Evolutionary conservation across 53 echinoderm and acorn worm species (phyloP), one percentile per base, ranked within the genome.

Genomic region (Apostichopus leukothele): DNA sequence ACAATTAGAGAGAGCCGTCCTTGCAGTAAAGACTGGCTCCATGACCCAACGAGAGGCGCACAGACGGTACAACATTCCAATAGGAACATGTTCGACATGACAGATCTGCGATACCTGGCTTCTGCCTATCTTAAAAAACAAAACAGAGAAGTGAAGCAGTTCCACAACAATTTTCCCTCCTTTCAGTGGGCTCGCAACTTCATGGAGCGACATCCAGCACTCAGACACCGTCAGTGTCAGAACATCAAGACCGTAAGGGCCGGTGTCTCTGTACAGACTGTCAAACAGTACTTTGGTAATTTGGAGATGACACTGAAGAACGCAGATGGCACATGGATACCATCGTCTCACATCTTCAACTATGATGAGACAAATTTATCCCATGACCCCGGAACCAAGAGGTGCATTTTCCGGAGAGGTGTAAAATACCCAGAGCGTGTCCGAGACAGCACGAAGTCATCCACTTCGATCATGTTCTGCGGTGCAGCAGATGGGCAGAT

Each of bases 401-500:
- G 26, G 51, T 52, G 79, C 52, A 79, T 79, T 27, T 75, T 75
- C 75, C 20, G 26, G 75, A 20, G 75, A 75, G 79, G 52, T 1
- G 79, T 39, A 50, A 79, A 79, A 52, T 79, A 79, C 51, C 79
- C 79, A 79, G 79, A 79, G 52, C 79, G 51, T 79, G 79, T 79
- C 79, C 19, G 50, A 52, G 52, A 79, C 79, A 39, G 26, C 7
- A 75, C 75, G 11, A 75, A 75, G 11, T 22, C 21, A 20, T 75
- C 75, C 75, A 75, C 75, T 22, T 50, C 50, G 6, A 79, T 79
- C 51, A 79, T 79, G 79, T 79, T 50, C 26, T 39, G 50, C 11
- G 75, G 75, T 75, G 26, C 75, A 75, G 75, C 75, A 75, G 20
- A 20, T 22, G 75, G 75, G 75, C 50, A 79, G 51, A 52, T 79